Evolutionary conservation across 1,140 invertebrate species (phyloP).

Genomic region (Psilanteris sp.): DNA sequence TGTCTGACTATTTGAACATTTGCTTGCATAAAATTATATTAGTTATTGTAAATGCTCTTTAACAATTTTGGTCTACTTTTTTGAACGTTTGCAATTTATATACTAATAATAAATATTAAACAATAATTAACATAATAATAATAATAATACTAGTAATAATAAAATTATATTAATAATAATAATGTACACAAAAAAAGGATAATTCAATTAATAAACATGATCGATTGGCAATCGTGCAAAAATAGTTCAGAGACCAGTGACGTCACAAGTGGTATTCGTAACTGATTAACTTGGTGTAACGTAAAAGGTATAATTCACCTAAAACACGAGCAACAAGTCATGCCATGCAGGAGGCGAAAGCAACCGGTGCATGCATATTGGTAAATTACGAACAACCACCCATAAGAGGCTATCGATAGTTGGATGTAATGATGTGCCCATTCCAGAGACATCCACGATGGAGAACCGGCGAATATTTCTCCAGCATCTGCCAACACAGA

Average conservation of each 20-base stretch:
- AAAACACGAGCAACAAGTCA: slow-evolving; percentile 87
- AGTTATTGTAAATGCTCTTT: too few species aligned
- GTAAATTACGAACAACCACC: slow-evolving; percentile 93
- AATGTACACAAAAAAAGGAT: too few species aligned
- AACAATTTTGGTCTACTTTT: too few species aligned
- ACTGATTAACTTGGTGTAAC: slow-evolving; percentile 28
- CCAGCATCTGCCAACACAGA: slow-evolving; percentile 69
- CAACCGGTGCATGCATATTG: slow-evolving; percentile 86
- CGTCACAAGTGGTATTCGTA: slow-evolving; percentile 9
- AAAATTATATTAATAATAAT: too few species aligned
- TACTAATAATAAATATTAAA: too few species aligned
- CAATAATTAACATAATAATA: too few species aligned
- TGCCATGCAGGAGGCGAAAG: slow-evolving; percentile 85
- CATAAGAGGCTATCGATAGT: slow-evolving; percentile 91
- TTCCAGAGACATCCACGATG: slow-evolving; percentile 89
- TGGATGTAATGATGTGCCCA: slow-evolving; percentile 88
- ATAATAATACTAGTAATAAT: too few species aligned
- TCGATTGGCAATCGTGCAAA: slow-evolving; percentile 14
- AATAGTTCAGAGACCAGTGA: neutral
- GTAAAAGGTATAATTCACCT: slow-evolving; percentile 50
- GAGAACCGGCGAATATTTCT: slow-evolving; percentile 82
- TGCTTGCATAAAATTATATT: too few species aligned
- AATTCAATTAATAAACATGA: too few species aligned
- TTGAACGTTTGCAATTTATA: too few species aligned
- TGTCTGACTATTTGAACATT: too few species aligned